Evolutionary conservation across 2,113 vertebrate species (phyloP), one percentile per base, ranked within the genome.

Genomic region (Proterorhinus semilunaris): DNA sequence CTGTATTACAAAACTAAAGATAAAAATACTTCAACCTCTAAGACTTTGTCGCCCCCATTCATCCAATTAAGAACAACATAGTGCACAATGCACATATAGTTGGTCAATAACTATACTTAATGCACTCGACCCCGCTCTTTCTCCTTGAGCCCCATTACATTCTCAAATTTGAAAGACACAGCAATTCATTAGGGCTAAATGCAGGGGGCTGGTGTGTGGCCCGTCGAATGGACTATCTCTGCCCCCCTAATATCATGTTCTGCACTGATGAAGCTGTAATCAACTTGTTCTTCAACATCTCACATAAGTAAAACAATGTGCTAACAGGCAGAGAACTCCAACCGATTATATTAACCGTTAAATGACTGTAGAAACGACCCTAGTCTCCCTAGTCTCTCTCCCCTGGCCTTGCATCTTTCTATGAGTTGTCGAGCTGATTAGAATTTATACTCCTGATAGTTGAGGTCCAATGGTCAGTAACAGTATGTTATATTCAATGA

Each of bases 171-270:
- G 66, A 59, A 52, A 80, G 70, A 75, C 59, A 42, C 66, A 78
- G 71, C 54, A 70, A 81, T 81, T 76, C 74, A 87, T 87, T 86
- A 85, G 72, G 59, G 57, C 51, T 52, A 72, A 76, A 83, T 74
- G 73, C 83, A 74, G 50, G 21, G 69, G 71, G 79, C 72, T 81
- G 74, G 62, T 54, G 76, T 75, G 65, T 12, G 16, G 57, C 21
- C 71, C 3, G 57, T 70, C 74, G 81, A 88, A 84, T 76, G 70
- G 75, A 75, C 62, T 72, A 85, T 82, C 73, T 43, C 76, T 64
- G 66, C 71, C 52, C 75, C 71, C 74, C 65, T 75, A 66, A 79
- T 77, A 75, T 77, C 59, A 69, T 59, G 74, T 83, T 76, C 80
- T 74, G 65, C 64, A 65, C 61, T 47, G 65, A 76, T 66, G 71